A percentile compares a stretch with the other conserved stretches of the same genome.
Evolutionary conservation across 1,140 invertebrate genomes (phyloP).

Genomic region (Aleiodes sp.): DNA sequence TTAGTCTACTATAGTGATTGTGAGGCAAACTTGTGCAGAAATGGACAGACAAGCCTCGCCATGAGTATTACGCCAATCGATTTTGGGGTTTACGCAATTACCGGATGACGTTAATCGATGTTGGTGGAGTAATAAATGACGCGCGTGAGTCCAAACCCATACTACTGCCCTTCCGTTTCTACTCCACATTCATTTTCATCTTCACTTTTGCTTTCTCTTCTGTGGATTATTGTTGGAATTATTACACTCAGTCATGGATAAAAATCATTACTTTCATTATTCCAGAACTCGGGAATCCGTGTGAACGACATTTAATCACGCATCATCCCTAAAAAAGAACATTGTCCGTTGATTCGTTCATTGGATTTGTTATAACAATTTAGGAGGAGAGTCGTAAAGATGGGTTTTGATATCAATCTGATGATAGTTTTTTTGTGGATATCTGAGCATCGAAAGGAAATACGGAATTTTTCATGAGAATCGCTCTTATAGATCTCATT

Average conservation of each 20-base stretch:
- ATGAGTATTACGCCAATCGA: slow-evolving; percentile 24
- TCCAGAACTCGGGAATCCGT: too few relatives aligned
- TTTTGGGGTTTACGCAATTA: slow-evolving; percentile 25
- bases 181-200: background rate
- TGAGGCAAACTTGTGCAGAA: slow-evolving; percentile 16
- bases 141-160: slow-evolving; percentile 1
- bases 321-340: too few relatives aligned
- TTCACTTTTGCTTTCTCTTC: background rate
- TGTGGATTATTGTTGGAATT: background rate
- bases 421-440: too few relatives aligned
- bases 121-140: slow-evolving; percentile 28
- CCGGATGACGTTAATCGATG: slow-evolving; percentile 29
- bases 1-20: slow-evolving; percentile 12
- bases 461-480: too few relatives aligned
- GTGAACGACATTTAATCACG: too few relatives aligned
- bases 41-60: background rate
- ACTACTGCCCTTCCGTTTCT: background rate
- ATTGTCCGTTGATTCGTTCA: too few relatives aligned
- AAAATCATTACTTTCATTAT: background rate
- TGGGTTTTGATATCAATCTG: too few relatives aligned
- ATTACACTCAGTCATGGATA: background rate
- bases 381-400: too few relatives aligned
- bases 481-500: too few relatives aligned
- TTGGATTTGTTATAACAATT: too few relatives aligned
- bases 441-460: too few relatives aligned